These are phyloP conservation scores for Rugalucina vietnamica DNA, from an alignment of 2,888 invertebrate species.

Conservation along the genomic window DNA sequence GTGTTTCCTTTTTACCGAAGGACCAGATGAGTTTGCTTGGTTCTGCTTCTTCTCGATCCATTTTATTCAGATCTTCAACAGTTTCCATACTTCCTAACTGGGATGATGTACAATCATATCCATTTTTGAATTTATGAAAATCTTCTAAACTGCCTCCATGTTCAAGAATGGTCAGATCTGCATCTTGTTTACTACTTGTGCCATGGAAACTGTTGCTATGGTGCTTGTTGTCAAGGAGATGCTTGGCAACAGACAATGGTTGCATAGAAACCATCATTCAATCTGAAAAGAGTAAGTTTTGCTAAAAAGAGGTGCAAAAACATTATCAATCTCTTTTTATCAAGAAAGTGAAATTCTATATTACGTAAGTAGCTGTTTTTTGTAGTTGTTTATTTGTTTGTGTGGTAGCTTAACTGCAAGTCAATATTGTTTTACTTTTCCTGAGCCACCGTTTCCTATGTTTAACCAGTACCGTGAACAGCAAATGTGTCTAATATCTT, in stretches of 20 bases:
- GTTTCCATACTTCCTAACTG: slow-evolving; percentile 56
- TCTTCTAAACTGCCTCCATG: slow-evolving; percentile 58
- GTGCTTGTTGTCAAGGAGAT: slow-evolving; percentile 43
- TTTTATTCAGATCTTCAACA: slow-evolving; percentile 15
- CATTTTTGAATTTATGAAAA: slow-evolving; percentile 58
- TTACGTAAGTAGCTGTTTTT: too few species aligned
- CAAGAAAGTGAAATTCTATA: too few species aligned
- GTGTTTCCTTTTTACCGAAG: not conserved
- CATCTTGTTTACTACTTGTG: slow-evolving; percentile 24
- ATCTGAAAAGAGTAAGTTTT: not conserved
- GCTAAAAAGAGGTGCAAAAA: not conserved
- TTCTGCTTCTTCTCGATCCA: not conserved
- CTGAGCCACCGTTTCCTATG: not conserved
- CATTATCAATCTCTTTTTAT: too few species aligned
- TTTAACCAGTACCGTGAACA: too few species aligned
- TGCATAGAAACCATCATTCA: slow-evolving; percentile 50
- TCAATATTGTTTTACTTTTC: not conserved
- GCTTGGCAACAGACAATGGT: not conserved
- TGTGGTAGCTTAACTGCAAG: not conserved
- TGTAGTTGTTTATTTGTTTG: not conserved
- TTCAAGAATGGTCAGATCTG: slow-evolving; percentile 37
- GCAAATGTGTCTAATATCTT: too few species aligned
- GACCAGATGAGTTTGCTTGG: not conserved
- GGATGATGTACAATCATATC: slow-evolving; percentile 57
- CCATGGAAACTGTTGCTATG: slow-evolving; percentile 57